phyloP scores from a whole-genome alignment of 2,113 vertebrate genomes.

The Channa argus region DNA sequence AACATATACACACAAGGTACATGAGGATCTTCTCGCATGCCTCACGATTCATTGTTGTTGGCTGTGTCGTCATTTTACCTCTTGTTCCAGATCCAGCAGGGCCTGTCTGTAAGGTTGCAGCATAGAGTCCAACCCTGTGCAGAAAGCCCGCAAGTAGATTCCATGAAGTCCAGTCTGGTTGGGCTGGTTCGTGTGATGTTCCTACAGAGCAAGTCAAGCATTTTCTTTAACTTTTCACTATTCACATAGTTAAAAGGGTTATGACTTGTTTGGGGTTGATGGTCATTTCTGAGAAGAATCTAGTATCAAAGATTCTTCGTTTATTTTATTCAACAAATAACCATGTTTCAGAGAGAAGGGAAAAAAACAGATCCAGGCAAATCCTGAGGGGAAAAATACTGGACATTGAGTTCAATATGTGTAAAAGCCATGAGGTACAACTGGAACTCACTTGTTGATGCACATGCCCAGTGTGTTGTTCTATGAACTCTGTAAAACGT shows the following conservation, averaged over 20 bases:
- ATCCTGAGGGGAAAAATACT: not conserved
- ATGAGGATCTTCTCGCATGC: not conserved
- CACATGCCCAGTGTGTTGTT: constrained; percentile 94
- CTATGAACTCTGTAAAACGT: constrained; percentile 95
- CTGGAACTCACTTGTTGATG: constrained; percentile 86
- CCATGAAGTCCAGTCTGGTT: constrained; percentile 90
- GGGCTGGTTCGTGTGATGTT: constrained; percentile 89
- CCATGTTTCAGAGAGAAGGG: no score
- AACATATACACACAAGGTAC: constrained; percentile 60
- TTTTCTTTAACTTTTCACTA: not conserved
- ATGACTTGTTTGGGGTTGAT: no score
- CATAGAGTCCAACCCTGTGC: constrained; percentile 94
- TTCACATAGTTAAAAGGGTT: no score
- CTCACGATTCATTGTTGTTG: not conserved
- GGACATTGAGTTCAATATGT: not conserved
- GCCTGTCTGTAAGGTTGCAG: constrained; percentile 96
- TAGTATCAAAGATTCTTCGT: no score
- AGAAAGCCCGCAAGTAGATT: constrained; percentile 96
- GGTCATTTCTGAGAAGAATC: no score
- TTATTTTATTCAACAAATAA: no score
- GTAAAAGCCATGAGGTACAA: not conserved
- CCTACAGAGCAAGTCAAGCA: constrained; percentile 78
- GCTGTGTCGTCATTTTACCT: constrained; percentile 80
- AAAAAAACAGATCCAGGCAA: no score
- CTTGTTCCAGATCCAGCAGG: constrained; percentile 95